Percentiles rank a stretch among this genome's conserved stretches.
phyloP scores from a whole-genome alignment of 2,113 vertebrate species.

The Zosterops pallidus region DNA sequence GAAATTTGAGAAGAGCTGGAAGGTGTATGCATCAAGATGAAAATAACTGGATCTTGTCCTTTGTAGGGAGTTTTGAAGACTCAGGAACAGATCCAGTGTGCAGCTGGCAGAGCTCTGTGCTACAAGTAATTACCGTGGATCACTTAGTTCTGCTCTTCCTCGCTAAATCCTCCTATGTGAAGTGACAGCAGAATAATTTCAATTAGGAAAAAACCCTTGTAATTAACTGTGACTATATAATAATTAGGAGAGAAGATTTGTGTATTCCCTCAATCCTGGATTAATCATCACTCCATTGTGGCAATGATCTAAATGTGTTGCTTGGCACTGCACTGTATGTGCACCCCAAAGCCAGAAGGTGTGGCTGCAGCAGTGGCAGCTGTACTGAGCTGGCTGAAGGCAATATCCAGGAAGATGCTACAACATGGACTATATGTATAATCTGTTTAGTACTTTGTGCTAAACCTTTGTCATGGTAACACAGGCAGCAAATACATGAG shows the following conservation, averaged over 20 bases:
- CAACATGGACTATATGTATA: not conserved
- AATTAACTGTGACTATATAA: slow-evolving; percentile 27
- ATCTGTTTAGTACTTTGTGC: not conserved
- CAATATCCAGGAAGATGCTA: not conserved
- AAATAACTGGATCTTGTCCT: not conserved
- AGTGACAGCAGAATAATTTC: slow-evolving; percentile 45
- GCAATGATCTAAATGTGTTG: not conserved
- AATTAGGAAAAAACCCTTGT: not conserved
- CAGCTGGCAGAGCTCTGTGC: not conserved
- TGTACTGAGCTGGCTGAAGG: not conserved
- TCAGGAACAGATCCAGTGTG: not conserved
- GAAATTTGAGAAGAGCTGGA: not conserved
- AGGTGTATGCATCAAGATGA: not conserved
- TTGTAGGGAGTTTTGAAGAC: not conserved
- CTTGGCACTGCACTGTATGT: not conserved
- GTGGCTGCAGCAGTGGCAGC: not conserved
- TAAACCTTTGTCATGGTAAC: not conserved
- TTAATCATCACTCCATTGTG: slow-evolving; percentile 15
- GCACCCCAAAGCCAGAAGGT: slow-evolving; percentile 45
- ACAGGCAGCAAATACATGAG: not conserved
- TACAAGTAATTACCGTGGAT: not conserved
- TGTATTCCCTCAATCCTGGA: not conserved
- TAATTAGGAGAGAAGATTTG: slow-evolving; percentile 25
- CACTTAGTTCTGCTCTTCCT: not conserved
- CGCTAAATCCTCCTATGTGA: not conserved